Conservation (phyloP, 2,113 vertebrate species). For the Rhadina sibilatrix region DNA sequence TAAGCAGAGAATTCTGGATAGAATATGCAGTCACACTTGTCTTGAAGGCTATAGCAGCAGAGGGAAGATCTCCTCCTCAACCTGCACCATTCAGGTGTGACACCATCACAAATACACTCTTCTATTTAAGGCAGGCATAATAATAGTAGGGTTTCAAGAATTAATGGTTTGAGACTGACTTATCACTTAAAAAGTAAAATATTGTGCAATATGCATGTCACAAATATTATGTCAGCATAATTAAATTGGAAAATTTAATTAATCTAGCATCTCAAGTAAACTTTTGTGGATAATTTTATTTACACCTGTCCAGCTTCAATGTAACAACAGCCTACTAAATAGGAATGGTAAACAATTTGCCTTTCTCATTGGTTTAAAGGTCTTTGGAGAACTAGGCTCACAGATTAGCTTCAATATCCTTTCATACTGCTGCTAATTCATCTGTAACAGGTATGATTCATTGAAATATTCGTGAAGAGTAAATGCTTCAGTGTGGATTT, state of each 20-base stretch:
- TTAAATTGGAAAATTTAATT: conserved; percentile 19
- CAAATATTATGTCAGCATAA: conserved; percentile 13
- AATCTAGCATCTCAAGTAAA: neutral
- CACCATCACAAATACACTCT: neutral
- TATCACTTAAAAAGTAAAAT: neutral
- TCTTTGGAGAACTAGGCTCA: neutral
- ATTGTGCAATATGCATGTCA: neutral
- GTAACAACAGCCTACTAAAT: neutral
- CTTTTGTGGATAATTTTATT: neutral
- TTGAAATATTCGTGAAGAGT: neutral
- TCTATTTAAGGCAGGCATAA: neutral
- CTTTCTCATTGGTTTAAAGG: neutral
- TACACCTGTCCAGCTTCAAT: neutral
- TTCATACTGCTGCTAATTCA: neutral
- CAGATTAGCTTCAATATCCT: neutral
- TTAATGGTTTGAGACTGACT: neutral
- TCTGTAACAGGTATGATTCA: neutral
- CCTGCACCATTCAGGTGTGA: neutral
- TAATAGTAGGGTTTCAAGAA: neutral
- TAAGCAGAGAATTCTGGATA: neutral
- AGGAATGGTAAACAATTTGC: neutral
- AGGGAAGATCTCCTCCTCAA: neutral
- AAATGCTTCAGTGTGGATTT: neutral
- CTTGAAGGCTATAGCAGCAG: neutral
- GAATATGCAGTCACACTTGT: neutral